phyloP scores from a whole-genome alignment of 1,140 invertebrate species.

The Bradysia coprophila region DNA sequence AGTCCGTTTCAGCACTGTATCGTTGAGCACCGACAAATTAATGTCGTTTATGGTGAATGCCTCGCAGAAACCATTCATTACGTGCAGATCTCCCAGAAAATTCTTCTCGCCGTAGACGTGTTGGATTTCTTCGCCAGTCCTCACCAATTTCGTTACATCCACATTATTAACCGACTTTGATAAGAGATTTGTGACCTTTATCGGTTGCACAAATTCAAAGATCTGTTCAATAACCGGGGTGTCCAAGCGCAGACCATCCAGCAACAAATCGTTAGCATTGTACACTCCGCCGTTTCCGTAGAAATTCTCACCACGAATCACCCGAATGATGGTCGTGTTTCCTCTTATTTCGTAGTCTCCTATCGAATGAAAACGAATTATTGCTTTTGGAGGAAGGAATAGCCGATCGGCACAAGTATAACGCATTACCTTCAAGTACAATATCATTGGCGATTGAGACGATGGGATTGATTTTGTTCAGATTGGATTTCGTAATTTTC shows the following conservation, averaged over 20 bases:
- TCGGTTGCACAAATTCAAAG: conserved; percentile 19
- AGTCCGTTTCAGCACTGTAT: conserved; percentile 15
- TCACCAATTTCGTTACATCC: conserved; percentile 13
- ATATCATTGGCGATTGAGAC: conserved; percentile 16
- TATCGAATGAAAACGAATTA: background rate
- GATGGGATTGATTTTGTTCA: conserved; percentile 23
- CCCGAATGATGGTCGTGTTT: conserved; percentile 16
- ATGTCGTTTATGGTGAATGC: conserved; percentile 14
- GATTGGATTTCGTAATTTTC: conserved; percentile 18
- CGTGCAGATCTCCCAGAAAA: conserved; percentile 2
- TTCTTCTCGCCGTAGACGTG: conserved; percentile 12
- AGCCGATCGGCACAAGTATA: background rate
- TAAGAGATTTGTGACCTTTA: conserved; percentile 14
- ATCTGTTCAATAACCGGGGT: conserved; percentile 13
- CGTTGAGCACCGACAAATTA: conserved; percentile 5
- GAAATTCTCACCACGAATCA: conserved; percentile 16
- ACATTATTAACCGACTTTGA: conserved; percentile 12
- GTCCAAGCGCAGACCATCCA: conserved; percentile 9
- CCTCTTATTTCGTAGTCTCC: conserved; percentile 21
- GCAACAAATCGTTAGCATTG: conserved; percentile 6
- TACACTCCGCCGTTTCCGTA: conserved; percentile 6
- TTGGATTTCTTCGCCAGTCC: conserved; percentile 11
- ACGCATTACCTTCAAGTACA: conserved; percentile 11
- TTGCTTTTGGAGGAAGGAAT: background rate
- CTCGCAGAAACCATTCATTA: conserved; percentile 9